These are phyloP conservation scores for Syngnathus scovelli DNA, from an alignment of 2,113 vertebrate species.

Conservation along the genomic window DNA sequence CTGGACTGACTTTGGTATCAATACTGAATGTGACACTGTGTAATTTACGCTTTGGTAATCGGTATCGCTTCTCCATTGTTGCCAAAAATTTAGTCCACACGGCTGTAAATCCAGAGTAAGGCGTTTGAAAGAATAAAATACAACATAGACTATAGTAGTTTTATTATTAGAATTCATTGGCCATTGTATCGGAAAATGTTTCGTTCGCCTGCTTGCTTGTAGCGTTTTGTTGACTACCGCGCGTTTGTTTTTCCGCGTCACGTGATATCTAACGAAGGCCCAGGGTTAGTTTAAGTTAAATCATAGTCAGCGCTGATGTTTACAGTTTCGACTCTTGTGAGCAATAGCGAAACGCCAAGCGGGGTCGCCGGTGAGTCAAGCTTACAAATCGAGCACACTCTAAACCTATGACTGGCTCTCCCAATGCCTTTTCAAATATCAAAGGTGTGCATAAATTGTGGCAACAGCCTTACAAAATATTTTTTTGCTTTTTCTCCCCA, in stretches of 20 bases:
- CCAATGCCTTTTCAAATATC: conserved; percentile 24
- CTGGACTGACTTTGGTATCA: conserved; percentile 20
- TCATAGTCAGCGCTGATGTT: conserved; percentile 20
- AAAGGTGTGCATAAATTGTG: background rate
- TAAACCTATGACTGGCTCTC: conserved; percentile 13
- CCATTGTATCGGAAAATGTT: background rate
- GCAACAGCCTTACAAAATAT: background rate
- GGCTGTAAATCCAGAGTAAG: no score
- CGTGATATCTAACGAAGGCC: conserved; percentile 9
- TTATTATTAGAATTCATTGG: background rate
- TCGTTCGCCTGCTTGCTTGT: accelerated
- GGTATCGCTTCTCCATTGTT: conserved; percentile 33
- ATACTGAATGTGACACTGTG: background rate
- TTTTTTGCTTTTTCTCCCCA: background rate
- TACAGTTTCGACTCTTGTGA: background rate
- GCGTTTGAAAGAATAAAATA: background rate
- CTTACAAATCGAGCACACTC: conserved; percentile 38
- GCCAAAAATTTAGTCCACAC: background rate
- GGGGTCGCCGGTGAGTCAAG: no score
- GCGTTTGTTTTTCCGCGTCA: conserved; percentile 48
- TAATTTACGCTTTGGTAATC: background rate
- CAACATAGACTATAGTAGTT: background rate
- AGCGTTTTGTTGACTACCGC: conserved; percentile 7
- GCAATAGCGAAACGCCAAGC: background rate
- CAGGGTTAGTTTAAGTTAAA: background rate